Evolutionary conservation across 2,113 vertebrate genomes (phyloP).

Genomic region (Gobius niger): DNA sequence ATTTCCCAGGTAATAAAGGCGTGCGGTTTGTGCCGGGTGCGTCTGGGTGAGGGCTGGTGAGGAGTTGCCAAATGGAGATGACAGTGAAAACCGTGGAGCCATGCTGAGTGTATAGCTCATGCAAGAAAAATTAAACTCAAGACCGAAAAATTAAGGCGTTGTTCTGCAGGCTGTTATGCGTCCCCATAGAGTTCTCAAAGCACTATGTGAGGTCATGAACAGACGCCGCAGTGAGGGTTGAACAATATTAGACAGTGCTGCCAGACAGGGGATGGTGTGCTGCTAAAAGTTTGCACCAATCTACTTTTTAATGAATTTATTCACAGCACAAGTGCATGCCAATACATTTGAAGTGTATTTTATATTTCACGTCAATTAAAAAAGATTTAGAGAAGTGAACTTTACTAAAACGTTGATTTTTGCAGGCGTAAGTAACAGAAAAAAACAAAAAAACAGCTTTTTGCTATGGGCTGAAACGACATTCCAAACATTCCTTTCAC

Average conservation of each 20-base stretch:
- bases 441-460: background rate
- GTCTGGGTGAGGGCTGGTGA: constrained; percentile 73
- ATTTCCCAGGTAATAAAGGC: constrained; percentile 77
- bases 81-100: constrained; percentile 79
- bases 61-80: constrained; percentile 66
- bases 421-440: no score
- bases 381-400: no score
- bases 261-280: constrained; percentile 1
- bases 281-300: background rate
- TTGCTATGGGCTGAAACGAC: background rate
- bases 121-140: constrained; percentile 87
- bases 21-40: constrained; percentile 63
- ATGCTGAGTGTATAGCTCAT: constrained; percentile 77
- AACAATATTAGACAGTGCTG: constrained; percentile 38
- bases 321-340: background rate
- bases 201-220: no score
- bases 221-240: constrained; percentile 63
- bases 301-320: background rate
- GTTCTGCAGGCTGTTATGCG: constrained; percentile 78
- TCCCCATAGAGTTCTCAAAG: constrained; percentile 73
- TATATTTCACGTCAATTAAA: no score
- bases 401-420: no score
- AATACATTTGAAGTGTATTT: background rate
- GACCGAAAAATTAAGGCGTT: constrained; percentile 75
- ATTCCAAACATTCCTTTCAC: background rate